Evolutionary conservation across 2,113 vertebrate genomes (phyloP).

Genomic region (Oreochromis niloticus): DNA sequence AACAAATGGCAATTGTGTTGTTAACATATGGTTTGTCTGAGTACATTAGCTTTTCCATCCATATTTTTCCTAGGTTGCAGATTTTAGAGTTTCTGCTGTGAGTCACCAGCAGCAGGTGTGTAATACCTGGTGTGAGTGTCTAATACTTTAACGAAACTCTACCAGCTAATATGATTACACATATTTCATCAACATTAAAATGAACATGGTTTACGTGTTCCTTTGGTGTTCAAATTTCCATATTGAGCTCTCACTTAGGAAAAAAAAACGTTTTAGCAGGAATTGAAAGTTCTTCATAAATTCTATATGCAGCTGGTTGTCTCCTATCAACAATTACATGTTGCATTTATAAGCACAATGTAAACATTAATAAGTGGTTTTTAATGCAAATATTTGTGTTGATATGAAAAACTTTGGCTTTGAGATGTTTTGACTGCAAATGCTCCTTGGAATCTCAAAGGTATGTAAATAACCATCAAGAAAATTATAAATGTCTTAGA

Average conservation of each 20-base stretch:
- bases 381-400: not conserved
- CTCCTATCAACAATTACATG: not conserved
- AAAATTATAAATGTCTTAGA: not conserved
- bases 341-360: not conserved
- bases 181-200: not conserved
- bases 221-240: not conserved
- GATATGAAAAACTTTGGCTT: not conserved
- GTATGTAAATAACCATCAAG: not conserved
- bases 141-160: not conserved
- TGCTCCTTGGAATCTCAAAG: not conserved
- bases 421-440: not conserved
- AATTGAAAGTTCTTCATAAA: not conserved
- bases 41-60: not conserved
- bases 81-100: not conserved
- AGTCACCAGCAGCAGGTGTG: slow-evolving; percentile 3
- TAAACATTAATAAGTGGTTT: not conserved
- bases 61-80: not conserved
- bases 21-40: not conserved
- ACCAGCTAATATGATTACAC: not conserved
- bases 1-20: not conserved
- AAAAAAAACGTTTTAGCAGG: not conserved
- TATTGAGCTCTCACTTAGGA: not conserved
- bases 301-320: not conserved
- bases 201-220: not conserved
- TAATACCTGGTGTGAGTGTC: not conserved